Base-by-base conservation (phyloP, 2,888 invertebrate genomes). In the Lasiommata megera region DNA sequence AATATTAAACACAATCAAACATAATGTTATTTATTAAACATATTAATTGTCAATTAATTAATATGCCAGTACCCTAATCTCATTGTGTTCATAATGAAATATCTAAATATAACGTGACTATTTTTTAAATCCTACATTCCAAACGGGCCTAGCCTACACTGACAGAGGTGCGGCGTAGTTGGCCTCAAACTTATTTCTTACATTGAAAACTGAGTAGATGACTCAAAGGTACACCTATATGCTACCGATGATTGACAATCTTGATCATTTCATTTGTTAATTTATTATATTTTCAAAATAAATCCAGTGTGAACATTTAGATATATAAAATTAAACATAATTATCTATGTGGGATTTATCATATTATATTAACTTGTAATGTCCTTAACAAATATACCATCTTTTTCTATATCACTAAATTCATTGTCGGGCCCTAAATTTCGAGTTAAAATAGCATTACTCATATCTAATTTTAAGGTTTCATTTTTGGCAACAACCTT, bases 121-220 rank as follows among this genome's bases (percentile, higher is more conserved):
- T 61, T 61, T 57, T 44, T 53, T 12, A 37, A 53, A 48, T 17
- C 44, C 34, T 17, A 58, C 51, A 61, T 53, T 56, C 53, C 56
- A 41, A 48, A 40, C 34, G 17, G 44, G 48, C 47, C 48, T 51
- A 50, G 58, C 50, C 53, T 58, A 44, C 37, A 56, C 51, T 48
- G 14, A 47, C 18, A 52, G 50, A 61, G 52, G 58, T 48, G 61
- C 48, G 58, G 47, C 58, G 47, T 41, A 46, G 54, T 57, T 54
- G 40, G 54, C 57, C 57, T 54, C 54, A 57, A 58, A 54, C 47
- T 53, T 46, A 57, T 29, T 38, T 46, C 56, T 52, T 54, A 46
- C 36, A 56, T 56, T 51, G 43, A 56, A 50, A 50, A 29, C 43
- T 17, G 36, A 44, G 41, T 51, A 44, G 56, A 51, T 56, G 56